A percentile compares a stretch with the other conserved stretches of the same genome.
phyloP scores from a whole-genome alignment of 2,113 vertebrate genomes.

The Scolopax mira region DNA sequence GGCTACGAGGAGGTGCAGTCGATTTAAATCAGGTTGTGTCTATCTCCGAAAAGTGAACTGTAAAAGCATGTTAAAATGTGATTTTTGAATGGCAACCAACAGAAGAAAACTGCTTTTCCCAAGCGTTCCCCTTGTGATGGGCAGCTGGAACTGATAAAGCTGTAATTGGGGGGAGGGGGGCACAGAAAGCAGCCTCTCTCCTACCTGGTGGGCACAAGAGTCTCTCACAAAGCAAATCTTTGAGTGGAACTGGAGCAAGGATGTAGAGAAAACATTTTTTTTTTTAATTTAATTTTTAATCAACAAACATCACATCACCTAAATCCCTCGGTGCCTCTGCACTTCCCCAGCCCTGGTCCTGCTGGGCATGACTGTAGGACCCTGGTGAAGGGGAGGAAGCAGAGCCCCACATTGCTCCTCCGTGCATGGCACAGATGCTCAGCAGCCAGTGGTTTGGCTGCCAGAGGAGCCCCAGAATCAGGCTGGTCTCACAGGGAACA shows the following conservation, averaged over 20 bases:
- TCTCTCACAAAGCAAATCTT: neutral
- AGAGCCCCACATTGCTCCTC: neutral
- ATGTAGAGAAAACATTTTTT: neutral
- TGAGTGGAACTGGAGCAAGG: neutral
- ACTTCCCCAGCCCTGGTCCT: neutral
- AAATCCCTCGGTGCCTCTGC: neutral
- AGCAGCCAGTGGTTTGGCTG: neutral
- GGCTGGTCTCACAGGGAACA: neutral
- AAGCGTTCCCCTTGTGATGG: neutral
- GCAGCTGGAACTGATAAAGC: constrained; percentile 24
- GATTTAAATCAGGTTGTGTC: neutral
- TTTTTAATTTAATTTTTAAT: too few species aligned
- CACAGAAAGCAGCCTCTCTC: neutral
- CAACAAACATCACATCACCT: neutral
- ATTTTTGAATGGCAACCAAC: neutral
- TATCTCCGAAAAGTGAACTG: accelerated
- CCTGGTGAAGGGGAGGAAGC: neutral
- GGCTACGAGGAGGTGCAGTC: neutral
- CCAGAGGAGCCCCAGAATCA: neutral
- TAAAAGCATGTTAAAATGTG: neutral
- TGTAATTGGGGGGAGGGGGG: neutral
- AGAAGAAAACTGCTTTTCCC: neutral
- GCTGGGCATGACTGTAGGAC: neutral
- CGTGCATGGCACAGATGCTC: neutral
- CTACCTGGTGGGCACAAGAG: neutral